phyloP scores from a whole-genome alignment of 2,888 invertebrate species.

The Pristionchus entomophagus region DNA sequence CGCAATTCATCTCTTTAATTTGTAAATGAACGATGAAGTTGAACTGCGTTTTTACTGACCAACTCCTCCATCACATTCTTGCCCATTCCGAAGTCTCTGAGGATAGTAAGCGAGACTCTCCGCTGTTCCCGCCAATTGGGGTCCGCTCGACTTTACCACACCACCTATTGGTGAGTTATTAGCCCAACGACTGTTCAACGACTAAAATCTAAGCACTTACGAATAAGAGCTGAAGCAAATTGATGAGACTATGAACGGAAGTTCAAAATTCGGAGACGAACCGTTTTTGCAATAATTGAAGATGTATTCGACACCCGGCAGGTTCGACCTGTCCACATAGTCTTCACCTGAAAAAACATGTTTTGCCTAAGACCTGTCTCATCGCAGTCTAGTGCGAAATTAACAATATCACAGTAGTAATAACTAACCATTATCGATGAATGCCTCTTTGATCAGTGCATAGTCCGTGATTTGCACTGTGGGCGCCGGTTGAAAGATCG shows the following conservation, averaged over 20 bases:
- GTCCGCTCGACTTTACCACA: neutral
- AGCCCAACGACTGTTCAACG: no score
- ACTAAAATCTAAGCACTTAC: no score
- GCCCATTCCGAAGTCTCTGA: no score
- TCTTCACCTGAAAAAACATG: neutral
- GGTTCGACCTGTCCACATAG: neutral
- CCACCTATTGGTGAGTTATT: neutral
- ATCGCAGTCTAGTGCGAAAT: neutral
- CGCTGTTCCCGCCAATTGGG: neutral
- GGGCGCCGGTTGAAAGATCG: neutral
- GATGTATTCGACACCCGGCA: neutral
- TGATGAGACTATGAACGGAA: no score
- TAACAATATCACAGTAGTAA: neutral
- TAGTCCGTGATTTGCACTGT: neutral
- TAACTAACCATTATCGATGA: neutral
- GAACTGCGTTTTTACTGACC: no score
- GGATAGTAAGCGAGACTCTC: neutral
- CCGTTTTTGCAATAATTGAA: slow-evolving; percentile 10
- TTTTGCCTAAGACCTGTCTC: neutral
- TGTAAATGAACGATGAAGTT: no score
- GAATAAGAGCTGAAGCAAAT: no score
- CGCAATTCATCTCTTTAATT: no score
- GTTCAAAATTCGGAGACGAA: neutral
- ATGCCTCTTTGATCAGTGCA: slow-evolving; percentile 12
- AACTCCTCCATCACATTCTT: no score